Evolutionary conservation across 2,113 vertebrate species (phyloP).

Genomic region (Sula dactylatra): DNA sequence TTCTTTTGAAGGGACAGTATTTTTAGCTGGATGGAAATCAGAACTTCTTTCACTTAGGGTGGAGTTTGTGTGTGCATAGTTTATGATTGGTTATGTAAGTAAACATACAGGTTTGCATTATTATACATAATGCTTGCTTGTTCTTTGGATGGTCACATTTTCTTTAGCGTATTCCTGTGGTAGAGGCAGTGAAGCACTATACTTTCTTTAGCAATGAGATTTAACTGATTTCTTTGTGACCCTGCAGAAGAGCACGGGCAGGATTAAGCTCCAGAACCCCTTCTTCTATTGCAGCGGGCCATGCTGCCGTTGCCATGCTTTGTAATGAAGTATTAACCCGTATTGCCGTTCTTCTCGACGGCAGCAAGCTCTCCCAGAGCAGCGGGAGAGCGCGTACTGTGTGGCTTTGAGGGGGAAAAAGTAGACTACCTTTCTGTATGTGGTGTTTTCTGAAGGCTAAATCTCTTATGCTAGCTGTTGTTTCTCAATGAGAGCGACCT

Average conservation of each 20-base stretch:
- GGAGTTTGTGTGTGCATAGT: not conserved
- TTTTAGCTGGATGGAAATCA: not conserved
- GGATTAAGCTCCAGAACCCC: not conserved
- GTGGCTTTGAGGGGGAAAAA: not conserved
- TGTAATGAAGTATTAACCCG: not conserved
- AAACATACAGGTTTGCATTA: not conserved
- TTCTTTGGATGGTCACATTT: not conserved
- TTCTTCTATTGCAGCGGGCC: not conserved
- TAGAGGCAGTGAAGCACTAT: accelerated
- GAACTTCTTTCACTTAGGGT: not conserved
- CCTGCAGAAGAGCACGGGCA: not conserved
- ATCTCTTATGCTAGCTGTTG: accelerated
- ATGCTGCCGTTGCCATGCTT: not conserved
- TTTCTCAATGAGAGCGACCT: not conserved
- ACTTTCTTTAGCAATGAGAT: not conserved
- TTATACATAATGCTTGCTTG: not conserved
- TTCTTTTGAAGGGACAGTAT: not conserved
- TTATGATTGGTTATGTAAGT: not conserved
- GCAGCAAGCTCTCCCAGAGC: not conserved
- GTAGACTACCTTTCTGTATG: not conserved
- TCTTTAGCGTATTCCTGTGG: not conserved
- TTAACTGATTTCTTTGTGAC: not conserved
- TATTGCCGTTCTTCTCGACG: accelerated
- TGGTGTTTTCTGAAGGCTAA: not conserved
- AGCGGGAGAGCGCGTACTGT: not conserved